Conservation (phyloP, 2,113 vertebrate species). For the Neopipo cinnamomea region DNA sequence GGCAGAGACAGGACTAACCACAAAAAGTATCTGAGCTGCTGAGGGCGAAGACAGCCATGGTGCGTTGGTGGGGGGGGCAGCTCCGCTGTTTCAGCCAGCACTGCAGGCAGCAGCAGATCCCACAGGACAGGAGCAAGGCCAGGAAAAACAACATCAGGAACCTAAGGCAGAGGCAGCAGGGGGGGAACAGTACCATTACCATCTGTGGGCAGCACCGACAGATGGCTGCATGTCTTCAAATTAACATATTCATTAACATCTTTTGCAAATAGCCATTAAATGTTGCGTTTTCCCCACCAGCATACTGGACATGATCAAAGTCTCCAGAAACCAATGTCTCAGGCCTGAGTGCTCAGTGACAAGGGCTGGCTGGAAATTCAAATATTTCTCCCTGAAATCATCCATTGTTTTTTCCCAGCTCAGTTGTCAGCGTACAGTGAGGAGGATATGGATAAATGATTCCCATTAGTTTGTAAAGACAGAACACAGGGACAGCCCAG, state of each 20-base stretch:
- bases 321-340: background rate
- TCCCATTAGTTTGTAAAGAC: conserved; percentile 55
- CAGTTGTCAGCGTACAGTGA: background rate
- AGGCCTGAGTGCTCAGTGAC: background rate
- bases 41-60: conserved; percentile 68
- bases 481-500: conserved; percentile 54
- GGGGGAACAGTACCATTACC: background rate
- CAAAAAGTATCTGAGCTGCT: conserved; percentile 43
- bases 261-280: background rate
- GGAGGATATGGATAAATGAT: conserved; percentile 47
- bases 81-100: conserved; percentile 43
- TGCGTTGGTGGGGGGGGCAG: background rate
- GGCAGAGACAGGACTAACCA: conserved; percentile 50
- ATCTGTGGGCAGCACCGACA: conserved; percentile 2
- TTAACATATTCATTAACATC: conserved; percentile 55
- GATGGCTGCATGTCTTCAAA: conserved; percentile 31
- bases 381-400: background rate
- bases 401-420: background rate
- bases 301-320: background rate
- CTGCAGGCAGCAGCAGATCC: conserved; percentile 65
- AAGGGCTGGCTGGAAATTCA: background rate
- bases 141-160: conserved; percentile 60
- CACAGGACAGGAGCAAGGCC: conserved; percentile 61
- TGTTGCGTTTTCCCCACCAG: background rate
- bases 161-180: conserved; percentile 58